A percentile compares a stretch with the other conserved stretches of the same genome.
Conservation (phyloP, 2,888 invertebrate species). For the Xanthostigma xanthostigma region DNA sequence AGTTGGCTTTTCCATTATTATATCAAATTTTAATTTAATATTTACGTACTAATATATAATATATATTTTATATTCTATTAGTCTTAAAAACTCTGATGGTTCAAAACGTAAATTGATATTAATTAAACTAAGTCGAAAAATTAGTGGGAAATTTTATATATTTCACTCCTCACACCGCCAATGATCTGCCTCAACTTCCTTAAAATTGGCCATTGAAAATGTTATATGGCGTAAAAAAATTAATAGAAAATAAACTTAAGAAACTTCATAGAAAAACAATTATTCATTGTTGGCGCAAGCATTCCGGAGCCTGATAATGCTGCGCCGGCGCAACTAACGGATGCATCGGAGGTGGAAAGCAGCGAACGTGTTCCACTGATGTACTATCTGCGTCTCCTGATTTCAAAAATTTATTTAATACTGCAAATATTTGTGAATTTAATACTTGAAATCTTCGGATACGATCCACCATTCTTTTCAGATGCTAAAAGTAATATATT, state of each 20-base stretch:
- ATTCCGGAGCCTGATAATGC: slow-evolving; percentile 44
- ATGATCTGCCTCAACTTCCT: too few relatives aligned
- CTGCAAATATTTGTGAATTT: slow-evolving; percentile 95
- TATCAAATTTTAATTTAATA: too few relatives aligned
- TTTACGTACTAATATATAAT: too few relatives aligned
- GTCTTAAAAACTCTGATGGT: too few relatives aligned
- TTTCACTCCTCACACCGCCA: too few relatives aligned
- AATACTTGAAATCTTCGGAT: slow-evolving; percentile 95
- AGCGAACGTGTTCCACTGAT: slow-evolving; percentile 90
- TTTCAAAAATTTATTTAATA: slow-evolving; percentile 84
- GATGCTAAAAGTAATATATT: slow-evolving; percentile 43
- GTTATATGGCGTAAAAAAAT: not conserved
- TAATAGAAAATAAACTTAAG: slow-evolving; percentile 4
- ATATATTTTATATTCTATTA: too few relatives aligned
- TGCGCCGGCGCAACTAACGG: slow-evolving; percentile 43
- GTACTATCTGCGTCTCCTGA: slow-evolving; percentile 67
- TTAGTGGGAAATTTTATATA: too few relatives aligned
- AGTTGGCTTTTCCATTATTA: too few relatives aligned
- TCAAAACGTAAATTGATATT: too few relatives aligned
- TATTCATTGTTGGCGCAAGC: slow-evolving; percentile 28
- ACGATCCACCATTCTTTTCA: slow-evolving; percentile 94
- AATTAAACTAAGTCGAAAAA: too few relatives aligned
- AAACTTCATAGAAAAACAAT: slow-evolving; percentile 5
- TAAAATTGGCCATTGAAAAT: too few relatives aligned
- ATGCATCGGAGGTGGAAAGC: slow-evolving; percentile 90